phyloP scores from a whole-genome alignment of 2,888 invertebrate genomes.

The Druceiella hillmani region DNA sequence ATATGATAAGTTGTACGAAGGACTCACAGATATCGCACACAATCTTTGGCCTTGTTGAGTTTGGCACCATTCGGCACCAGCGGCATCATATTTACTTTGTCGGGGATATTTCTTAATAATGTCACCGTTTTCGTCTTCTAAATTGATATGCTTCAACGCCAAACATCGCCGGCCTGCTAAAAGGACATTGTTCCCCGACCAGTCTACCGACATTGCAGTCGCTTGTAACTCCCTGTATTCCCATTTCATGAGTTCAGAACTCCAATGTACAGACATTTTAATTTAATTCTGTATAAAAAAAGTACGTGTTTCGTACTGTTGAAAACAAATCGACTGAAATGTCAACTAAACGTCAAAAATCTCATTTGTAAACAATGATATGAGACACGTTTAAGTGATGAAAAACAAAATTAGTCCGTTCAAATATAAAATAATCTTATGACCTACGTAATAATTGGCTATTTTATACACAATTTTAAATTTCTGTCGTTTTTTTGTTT shows the following conservation, averaged over 20 bases:
- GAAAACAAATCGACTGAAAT: not conserved
- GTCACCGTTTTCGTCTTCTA: conserved; percentile 65
- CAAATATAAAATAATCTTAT: too few species aligned
- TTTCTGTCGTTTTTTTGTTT: too few species aligned
- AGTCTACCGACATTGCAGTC: conserved; percentile 89
- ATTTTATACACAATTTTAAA: too few species aligned
- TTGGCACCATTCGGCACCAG: conserved; percentile 90
- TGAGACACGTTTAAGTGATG: too few species aligned
- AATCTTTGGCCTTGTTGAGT: conserved; percentile 69
- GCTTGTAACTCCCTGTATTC: conserved; percentile 88
- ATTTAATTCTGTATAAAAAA: not conserved
- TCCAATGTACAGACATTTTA: conserved; percentile 46
- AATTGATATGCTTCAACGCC: conserved; percentile 66
- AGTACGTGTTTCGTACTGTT: not conserved
- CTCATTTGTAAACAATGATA: too few species aligned
- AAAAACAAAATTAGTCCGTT: too few species aligned
- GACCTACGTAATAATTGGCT: too few species aligned
- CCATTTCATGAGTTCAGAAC: conserved; percentile 48
- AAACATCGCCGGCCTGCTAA: conserved; percentile 79
- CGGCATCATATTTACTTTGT: conserved; percentile 91
- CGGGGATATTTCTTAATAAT: conserved; percentile 73
- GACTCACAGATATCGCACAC: conserved; percentile 79
- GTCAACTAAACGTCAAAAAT: too few species aligned
- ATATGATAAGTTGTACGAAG: too few species aligned
- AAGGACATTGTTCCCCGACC: conserved; percentile 77